phyloP scores from a whole-genome alignment of 2,113 vertebrate species.

The Amphiprion ocellaris region DNA sequence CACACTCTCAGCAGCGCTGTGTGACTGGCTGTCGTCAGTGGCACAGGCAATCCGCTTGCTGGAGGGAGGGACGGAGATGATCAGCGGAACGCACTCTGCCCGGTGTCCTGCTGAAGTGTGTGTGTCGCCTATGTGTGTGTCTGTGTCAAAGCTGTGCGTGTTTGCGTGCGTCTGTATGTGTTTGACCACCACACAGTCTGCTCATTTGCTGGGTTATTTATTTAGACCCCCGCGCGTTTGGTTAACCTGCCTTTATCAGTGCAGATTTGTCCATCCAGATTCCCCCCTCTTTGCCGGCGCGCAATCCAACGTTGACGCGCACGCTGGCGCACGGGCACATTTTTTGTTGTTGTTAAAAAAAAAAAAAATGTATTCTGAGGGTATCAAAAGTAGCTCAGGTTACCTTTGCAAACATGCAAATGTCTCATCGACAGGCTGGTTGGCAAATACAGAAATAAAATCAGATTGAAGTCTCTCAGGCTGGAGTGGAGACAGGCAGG shows the following conservation, averaged over 20 bases:
- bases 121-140: slow-evolving; percentile 5
- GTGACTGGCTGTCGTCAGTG: slow-evolving; percentile 70
- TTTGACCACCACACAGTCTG: slow-evolving; percentile 4
- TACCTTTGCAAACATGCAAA: slow-evolving; percentile 12
- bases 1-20: slow-evolving; percentile 40
- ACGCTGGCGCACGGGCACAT: slow-evolving; percentile 11
- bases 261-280: slow-evolving; percentile 17
- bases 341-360: not conserved
- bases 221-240: slow-evolving; percentile 17
- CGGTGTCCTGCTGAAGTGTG: slow-evolving; percentile 57
- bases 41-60: slow-evolving; percentile 56
- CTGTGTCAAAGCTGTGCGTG: slow-evolving; percentile 13
- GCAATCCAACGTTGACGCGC: slow-evolving; percentile 4
- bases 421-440: slow-evolving; percentile 9
- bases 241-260: slow-evolving; percentile 14
- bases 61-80: slow-evolving; percentile 69
- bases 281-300: not conserved
- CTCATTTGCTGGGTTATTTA: slow-evolving; percentile 19
- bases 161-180: slow-evolving; percentile 1
- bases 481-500: slow-evolving; percentile 8
- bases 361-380: not conserved
- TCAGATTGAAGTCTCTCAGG: slow-evolving; percentile 36
- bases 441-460: slow-evolving; percentile 37
- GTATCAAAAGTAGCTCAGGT: not conserved
- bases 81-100: slow-evolving; percentile 63